A percentile compares a stretch with the other conserved stretches of the same genome.
phyloP scores from a whole-genome alignment of 2,113 vertebrate genomes.

The Sus scrofa region T2T-Sscrofa CM000824.6:61973001-61973500 shows the following conservation, averaged over 20 bases:
- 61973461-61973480: slow-evolving; percentile 84
- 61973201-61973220: slow-evolving; percentile 79
- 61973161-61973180: slow-evolving; percentile 87
- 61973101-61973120: slow-evolving; percentile 91
- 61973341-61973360: slow-evolving; percentile 80
- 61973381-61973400: slow-evolving; percentile 74
- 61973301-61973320: slow-evolving; percentile 87
- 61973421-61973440: slow-evolving; percentile 79
- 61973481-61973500: slow-evolving; percentile 86
- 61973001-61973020: slow-evolving; percentile 89
- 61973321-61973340: slow-evolving; percentile 80
- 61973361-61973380: slow-evolving; percentile 74
- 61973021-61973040: slow-evolving; percentile 89
- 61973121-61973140: slow-evolving; percentile 89
- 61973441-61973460: slow-evolving; percentile 81
- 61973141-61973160: slow-evolving; percentile 87
- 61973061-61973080: slow-evolving; percentile 91
- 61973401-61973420: slow-evolving; percentile 74
- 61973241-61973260: slow-evolving; percentile 83
- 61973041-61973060: slow-evolving; percentile 92
- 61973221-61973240: slow-evolving; percentile 70
- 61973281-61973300: slow-evolving; percentile 93
- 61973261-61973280: slow-evolving; percentile 88
- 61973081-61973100: slow-evolving; percentile 91
- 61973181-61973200: slow-evolving; percentile 86